A percentile compares a stretch with the other conserved stretches of the same genome.
These are phyloP conservation scores for Hypotaenidia philippensis DNA, from an alignment of 2,797 vertebrate genomes.

Conservation along the genomic window DNA sequence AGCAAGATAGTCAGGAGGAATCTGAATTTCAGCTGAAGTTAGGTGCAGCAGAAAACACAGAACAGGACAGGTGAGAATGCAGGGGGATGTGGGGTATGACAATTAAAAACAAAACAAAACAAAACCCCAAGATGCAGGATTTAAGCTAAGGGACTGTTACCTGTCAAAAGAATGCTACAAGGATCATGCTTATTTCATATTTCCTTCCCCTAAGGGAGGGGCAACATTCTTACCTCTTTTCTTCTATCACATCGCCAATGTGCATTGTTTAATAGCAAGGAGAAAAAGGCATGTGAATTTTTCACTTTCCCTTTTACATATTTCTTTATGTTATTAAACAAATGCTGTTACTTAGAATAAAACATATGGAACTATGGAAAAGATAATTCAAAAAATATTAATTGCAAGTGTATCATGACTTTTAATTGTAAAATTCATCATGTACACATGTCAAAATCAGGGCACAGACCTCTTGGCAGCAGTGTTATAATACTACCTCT, in stretches of 20 bases:
- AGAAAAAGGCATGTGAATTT: not conserved
- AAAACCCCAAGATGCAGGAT: not conserved
- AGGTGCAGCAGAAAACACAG: not conserved
- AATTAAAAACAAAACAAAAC: not conserved
- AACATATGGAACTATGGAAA: not conserved
- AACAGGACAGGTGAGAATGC: not conserved
- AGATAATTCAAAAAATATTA: not conserved
- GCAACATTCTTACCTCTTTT: not conserved
- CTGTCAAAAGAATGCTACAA: not conserved
- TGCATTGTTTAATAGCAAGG: not conserved
- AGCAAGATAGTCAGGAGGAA: not conserved
- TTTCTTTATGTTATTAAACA: not conserved
- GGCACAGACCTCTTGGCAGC: not conserved
- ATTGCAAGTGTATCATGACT: not conserved
- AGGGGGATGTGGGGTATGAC: no score
- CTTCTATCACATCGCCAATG: not conserved
- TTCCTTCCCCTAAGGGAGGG: rapidly evolving
- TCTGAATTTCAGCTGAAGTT: constrained; percentile 21
- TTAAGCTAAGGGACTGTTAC: not conserved
- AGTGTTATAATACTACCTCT: not conserved
- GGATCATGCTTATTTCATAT: not conserved
- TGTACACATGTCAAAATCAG: not conserved
- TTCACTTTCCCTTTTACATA: not conserved
- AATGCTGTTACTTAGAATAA: not conserved
- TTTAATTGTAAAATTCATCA: not conserved